Conservation (phyloP, 35 echinoderm and acorn worm species). For the Apostichopus japonicus region DNA sequence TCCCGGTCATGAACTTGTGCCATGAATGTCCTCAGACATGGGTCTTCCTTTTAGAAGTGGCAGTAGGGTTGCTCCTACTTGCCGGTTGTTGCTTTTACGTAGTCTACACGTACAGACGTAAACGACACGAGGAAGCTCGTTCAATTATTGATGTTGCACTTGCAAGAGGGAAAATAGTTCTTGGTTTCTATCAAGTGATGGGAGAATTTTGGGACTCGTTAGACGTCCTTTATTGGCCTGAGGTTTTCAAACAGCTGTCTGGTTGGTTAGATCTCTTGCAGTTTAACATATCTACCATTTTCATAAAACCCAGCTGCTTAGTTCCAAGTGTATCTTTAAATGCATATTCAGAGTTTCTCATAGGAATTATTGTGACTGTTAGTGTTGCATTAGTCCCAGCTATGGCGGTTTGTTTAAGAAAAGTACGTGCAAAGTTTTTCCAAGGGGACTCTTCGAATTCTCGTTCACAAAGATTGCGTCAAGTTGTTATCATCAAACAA, state of each 20-base stretch:
- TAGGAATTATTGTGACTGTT: background rate
- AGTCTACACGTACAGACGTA: too few species aligned
- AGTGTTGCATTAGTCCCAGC: background rate
- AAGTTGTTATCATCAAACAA: background rate
- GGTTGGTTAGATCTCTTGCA: background rate
- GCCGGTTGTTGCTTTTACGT: too few species aligned
- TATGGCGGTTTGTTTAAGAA: too few species aligned
- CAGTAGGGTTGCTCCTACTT: too few species aligned
- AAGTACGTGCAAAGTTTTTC: background rate
- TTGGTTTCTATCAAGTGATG: conserved; percentile 48
- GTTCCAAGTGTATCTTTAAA: too few species aligned
- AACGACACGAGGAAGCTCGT: background rate
- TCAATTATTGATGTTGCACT: conserved; percentile 38
- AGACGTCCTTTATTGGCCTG: conserved; percentile 22
- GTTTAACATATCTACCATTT: conserved; percentile 2
- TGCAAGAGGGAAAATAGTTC: conserved; percentile 39
- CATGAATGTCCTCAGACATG: background rate
- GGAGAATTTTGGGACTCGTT: conserved; percentile 27
- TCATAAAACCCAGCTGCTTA: conserved; percentile 48
- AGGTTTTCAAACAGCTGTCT: background rate
- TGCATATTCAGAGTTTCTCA: too few species aligned
- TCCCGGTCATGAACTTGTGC: background rate
- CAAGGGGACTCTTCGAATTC: too few species aligned
- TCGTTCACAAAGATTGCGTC: background rate
- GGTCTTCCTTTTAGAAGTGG: too few species aligned